Evolutionary conservation across 64 coral and sea anemone genomes (phyloP).

Genomic region (Montipora efflorescens): DNA sequence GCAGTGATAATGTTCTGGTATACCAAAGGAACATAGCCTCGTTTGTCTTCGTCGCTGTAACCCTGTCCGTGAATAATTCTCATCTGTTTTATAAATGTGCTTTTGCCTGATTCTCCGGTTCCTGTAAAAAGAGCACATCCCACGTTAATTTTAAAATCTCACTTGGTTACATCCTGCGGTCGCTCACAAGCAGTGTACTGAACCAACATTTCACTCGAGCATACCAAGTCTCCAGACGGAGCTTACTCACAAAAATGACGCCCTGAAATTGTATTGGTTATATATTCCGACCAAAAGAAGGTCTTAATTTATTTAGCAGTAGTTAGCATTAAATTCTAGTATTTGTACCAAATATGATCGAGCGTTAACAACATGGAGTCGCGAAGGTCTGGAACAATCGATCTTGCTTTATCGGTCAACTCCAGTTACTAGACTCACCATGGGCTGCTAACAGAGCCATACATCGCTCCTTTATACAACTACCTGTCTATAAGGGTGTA

Average conservation of each 20-base stretch:
- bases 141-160: constrained; percentile 18
- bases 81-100: constrained; percentile 99
- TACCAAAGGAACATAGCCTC: constrained; percentile 92
- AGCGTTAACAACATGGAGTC: constrained; percentile 63
- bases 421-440: background rate
- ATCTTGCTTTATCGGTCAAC: background rate
- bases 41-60: constrained; percentile 97
- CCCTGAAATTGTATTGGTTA: background rate
- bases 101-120: constrained; percentile 99
- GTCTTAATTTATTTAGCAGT: constrained; percentile 53
- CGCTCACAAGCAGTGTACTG: constrained; percentile 34
- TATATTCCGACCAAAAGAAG: constrained; percentile 20
- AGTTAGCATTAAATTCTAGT: constrained; percentile 45
- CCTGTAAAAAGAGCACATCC: constrained; percentile 72
- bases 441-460: constrained; percentile 7
- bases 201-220: constrained; percentile 33
- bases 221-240: background rate
- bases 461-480: constrained; percentile 1
- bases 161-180: constrained; percentile 12
- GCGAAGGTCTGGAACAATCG: constrained; percentile 56
- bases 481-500: constrained; percentile 15
- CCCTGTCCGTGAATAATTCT: constrained; percentile 99
- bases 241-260: background rate
- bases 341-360: constrained; percentile 49
- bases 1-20: constrained; percentile 98